Base-by-base conservation (phyloP, 2,797 vertebrate species). In the Brachyrhaphis roseni region DNA sequence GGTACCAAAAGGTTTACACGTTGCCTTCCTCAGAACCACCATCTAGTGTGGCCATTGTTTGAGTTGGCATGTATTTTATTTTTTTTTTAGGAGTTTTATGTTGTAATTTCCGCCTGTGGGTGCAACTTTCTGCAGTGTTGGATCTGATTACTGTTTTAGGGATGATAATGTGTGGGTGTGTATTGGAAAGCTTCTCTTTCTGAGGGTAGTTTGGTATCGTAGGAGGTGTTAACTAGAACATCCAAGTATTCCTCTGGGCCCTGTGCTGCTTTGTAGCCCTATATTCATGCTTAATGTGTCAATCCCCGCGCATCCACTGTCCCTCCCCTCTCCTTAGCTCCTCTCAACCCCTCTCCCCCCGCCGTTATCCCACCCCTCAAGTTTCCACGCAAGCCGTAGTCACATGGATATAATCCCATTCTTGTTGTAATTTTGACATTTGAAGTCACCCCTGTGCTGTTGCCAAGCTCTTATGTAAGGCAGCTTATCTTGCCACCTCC, bases 221-320 rank as follows among this genome's bases (percentile, higher is more conserved):
- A 76, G 82, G 84, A 80, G 86, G 78, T 81, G 55, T 84, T 89
- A 94, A 90, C 82, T 92, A 87, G 94, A 93, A 87, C 94, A 90
- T 89, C 75, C 71, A 75, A 72, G 76, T 88, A 82, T 78, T 94
- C 95, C 94, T 94, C 57, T 3, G 94, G 91, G 95, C 79, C 76
- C 85, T 94, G 94, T 91, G 85, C 95, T 94, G 90, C 90, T 95
- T 96, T 78, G 34, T 51, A 94, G 94, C 76, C 94, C 94, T 93
- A 94, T 82, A 95, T 95, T 93, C 85, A 89, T 86, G 84, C 84
- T 84, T 86, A 90, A 83, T 72, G 77, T 93, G 90, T 91, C 90
- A 79, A 81, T 82, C 88, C 91, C 85, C 75, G 73, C 59, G 81
- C 87, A 81, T 62, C 13, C 75, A 66, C 59, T 49, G 45, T 41